Evolutionary conservation across 1,140 invertebrate genomes (phyloP), one percentile per base, ranked within the genome.

Genomic region (Bombus confusus): DNA sequence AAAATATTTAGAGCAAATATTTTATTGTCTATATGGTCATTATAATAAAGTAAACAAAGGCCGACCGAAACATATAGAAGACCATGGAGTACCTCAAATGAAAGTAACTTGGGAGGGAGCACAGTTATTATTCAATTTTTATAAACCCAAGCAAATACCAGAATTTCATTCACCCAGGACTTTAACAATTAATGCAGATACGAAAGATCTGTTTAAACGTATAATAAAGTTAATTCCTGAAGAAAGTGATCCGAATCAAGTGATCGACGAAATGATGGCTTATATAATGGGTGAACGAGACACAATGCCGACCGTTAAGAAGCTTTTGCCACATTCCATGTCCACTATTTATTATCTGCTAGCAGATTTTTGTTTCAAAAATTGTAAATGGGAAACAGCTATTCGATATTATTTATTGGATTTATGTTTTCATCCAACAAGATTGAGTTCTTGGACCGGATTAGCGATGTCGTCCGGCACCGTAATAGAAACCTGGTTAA

Each of bases 301-400:
- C 5, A 94, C 95, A 81, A 92, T 97, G 74, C 96, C 97, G 2
- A 90, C 91, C 12, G 93, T 96, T 28, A 94, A 94, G 41, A 93
- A 92, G 86, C 86, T 90, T 5, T 78, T 95, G 31, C 96, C 96
- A 3, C 95, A 95, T 89, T 95, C 96, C 90, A 96, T 97, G 86
- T 95, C 96, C 31, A 97, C 97, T 66, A 96, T 99, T 71, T 99
- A 98, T 93, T 99, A 99, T 93, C 95, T 99, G 5, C 94, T 99
- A 57, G 98, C 97, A 12, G 98, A 99, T 95, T 98, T 98, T 95
- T 97, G 99, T 94, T 98, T 99, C 92, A 99, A 99, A 95, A 97
- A 97, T 87, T 98, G 98, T 84, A 97, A 97, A 78, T 96, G 95
- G 95, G 95, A 96, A 88, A 96, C 97, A 93, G 97, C 98, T 8